Conservation (phyloP, 2,888 invertebrate species). For the Parochlus steinenii region DNA sequence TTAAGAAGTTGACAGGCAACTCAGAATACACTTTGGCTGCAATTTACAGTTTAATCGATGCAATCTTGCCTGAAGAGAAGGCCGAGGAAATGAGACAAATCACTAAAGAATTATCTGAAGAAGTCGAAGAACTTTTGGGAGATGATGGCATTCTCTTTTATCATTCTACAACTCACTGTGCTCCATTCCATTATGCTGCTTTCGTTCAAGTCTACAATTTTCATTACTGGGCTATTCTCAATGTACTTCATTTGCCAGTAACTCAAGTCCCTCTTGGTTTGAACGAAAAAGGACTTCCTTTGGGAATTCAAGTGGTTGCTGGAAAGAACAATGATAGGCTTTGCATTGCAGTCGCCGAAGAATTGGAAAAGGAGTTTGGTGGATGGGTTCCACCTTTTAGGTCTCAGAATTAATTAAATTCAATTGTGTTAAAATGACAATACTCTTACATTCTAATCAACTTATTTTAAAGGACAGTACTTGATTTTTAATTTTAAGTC, state of each 20-base stretch:
- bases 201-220: constrained; percentile 68
- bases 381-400: constrained; percentile 47
- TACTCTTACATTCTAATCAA: background rate
- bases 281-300: constrained; percentile 47
- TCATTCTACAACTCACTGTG: constrained; percentile 62
- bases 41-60: constrained; percentile 46
- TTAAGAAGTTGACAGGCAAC: constrained; percentile 41
- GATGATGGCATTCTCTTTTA: constrained; percentile 67
- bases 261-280: constrained; percentile 76
- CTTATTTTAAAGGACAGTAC: background rate
- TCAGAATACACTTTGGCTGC: constrained; percentile 51
- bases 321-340: constrained; percentile 52
- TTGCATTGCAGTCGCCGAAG: constrained; percentile 54
- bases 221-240: constrained; percentile 71
- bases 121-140: constrained; percentile 51
- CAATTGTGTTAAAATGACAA: too few species aligned
- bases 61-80: constrained; percentile 45
- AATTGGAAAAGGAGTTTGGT: constrained; percentile 49
- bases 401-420: background rate
- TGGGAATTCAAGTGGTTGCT: constrained; percentile 67
- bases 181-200: constrained; percentile 68
- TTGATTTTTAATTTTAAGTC: background rate
- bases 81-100: constrained; percentile 43
- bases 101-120: constrained; percentile 39
- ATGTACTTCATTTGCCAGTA: constrained; percentile 63